These are phyloP conservation scores for Mesochorus sp. DNA, from an alignment of 2,888 invertebrate species.

Conservation along the genomic window DNA sequence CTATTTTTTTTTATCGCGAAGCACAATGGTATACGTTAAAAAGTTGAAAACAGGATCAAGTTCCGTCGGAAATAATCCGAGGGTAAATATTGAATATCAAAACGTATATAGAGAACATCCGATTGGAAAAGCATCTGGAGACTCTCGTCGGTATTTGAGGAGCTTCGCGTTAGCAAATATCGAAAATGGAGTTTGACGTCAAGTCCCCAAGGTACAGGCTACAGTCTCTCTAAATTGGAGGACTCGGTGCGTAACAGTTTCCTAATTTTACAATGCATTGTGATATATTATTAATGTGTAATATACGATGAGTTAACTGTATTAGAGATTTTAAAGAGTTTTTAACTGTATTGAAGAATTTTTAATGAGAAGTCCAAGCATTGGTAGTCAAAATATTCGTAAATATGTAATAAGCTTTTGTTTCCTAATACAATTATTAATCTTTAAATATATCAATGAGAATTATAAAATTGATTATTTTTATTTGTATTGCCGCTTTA, in stretches of 20 bases:
- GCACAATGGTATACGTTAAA: background rate
- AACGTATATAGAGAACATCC: background rate
- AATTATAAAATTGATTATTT: too few species aligned
- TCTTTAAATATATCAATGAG: too few species aligned
- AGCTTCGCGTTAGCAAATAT: slow-evolving; percentile 24
- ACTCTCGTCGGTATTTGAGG: slow-evolving; percentile 6
- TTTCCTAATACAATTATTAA: too few species aligned
- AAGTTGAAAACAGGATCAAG: background rate
- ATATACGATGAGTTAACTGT: too few species aligned
- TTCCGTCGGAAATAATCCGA: background rate
- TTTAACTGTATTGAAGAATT: slow-evolving; percentile 11
- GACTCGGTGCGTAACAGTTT: background rate
- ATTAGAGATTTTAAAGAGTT: background rate
- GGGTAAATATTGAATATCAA: slow-evolving; percentile 2
- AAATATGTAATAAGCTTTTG: too few species aligned
- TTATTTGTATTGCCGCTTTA: too few species aligned
- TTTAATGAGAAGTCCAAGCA: slow-evolving; percentile 39
- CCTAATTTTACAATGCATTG: too few species aligned
- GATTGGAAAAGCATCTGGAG: background rate
- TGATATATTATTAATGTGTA: too few species aligned
- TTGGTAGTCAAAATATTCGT: too few species aligned
- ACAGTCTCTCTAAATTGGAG: slow-evolving; percentile 29
- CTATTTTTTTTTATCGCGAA: too few species aligned
- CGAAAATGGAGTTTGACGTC: slow-evolving; percentile 34
- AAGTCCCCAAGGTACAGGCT: slow-evolving; percentile 27